Evolutionary conservation across 2,797 vertebrate genomes (phyloP), one percentile per base, ranked within the genome.

Genomic region (Notoglanidium macrostoma): DNA sequence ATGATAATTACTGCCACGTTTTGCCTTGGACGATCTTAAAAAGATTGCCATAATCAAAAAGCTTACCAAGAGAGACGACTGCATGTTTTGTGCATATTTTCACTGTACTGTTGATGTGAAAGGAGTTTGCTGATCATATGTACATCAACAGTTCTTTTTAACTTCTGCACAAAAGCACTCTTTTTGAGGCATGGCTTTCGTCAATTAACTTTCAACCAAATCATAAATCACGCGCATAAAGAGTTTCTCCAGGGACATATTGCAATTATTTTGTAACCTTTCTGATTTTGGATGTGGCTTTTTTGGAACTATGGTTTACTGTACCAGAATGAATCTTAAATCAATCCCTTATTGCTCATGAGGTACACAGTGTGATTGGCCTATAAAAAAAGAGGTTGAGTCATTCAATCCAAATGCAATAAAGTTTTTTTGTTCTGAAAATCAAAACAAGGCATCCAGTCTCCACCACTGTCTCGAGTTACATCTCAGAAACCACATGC

Each of bases 1-100:
- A 46, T 80, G 23, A 40, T 83, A 78, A 78, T 68, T 70, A 68
- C 51, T 73, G 54, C 63, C 63, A 79, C 7, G 2, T 78, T 84
- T 68, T n/a, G 51, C 29, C 46, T n/a, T 84, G 61, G 61, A 68
- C 15, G 5, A 55, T 79, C 59, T 77, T 65, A 5, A 57, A 59
- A 72, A 84, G 55, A 29, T 26, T 67, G 54, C 63, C 46, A 63
- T 35, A 54, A 83, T 83, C 68, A 74, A 68, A 46, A 35, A 11
- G 44, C 10, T 57, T 32, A 67, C 54, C 44, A 57, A 92, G 92
- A 92, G 89, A 83, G 23, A 23, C 40, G 23, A 44, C 26, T n/a
- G 21, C 11, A 83, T 88, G 89, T 90, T 91, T 93, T 93, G 93
- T 83, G 12, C 55, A 49, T 61, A 55, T 79, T 78, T 86, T 12